Conservation (phyloP, 2,113 vertebrate genomes). For the Sus scrofa region DNA sequence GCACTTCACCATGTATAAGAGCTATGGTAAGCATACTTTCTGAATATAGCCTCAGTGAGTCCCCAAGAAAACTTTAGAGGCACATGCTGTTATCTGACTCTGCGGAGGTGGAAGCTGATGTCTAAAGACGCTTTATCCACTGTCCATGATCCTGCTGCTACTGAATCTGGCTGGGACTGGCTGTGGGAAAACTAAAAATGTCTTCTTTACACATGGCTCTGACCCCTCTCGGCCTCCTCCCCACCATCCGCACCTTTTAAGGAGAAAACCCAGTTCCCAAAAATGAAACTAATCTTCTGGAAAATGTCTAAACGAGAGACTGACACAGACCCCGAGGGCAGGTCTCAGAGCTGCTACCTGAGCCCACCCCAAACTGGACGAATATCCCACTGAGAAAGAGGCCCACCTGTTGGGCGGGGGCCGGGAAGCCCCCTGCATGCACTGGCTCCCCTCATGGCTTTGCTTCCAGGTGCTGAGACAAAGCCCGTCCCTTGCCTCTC, state of each 20-base stretch:
- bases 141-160: fast-evolving
- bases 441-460: fast-evolving
- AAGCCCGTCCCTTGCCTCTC: too few species aligned
- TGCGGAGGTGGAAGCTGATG: not conserved
- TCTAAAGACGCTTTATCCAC: not conserved
- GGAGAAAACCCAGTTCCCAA: not conserved
- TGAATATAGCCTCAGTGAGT: not conserved
- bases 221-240: not conserved
- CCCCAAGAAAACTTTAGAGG: not conserved
- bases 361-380: not conserved
- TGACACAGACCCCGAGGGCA: not conserved
- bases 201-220: not conserved
- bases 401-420: not conserved
- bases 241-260: not conserved
- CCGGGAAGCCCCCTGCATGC: fast-evolving
- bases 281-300: not conserved
- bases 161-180: not conserved
- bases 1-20: not conserved
- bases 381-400: fast-evolving
- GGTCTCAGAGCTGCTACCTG: not conserved
- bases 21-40: fast-evolving
- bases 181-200: not conserved
- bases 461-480: fast-evolving
- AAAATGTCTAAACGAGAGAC: not conserved
- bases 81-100: too few species aligned